Conservation (phyloP, 64 coral and sea anemone species). For the Actinia tenebrosa region DNA sequence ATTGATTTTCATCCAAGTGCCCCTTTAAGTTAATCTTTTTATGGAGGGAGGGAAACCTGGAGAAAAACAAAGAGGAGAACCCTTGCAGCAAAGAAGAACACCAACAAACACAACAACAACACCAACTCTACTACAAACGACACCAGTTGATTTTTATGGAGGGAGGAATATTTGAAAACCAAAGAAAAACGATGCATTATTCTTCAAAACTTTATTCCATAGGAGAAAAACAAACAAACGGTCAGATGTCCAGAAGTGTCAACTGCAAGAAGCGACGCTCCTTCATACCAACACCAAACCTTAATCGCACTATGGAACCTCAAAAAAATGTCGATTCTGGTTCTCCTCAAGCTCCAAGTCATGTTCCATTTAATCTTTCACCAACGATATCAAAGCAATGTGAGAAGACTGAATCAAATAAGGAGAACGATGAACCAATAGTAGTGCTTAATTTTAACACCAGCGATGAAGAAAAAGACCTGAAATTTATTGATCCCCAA, state of each 20-base stretch:
- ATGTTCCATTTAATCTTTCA: background rate
- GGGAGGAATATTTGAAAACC: too few species aligned
- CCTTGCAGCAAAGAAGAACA: too few species aligned
- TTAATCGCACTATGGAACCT: conserved; percentile 14
- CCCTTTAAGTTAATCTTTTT: too few species aligned
- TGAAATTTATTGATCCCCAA: background rate
- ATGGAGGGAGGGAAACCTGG: too few species aligned
- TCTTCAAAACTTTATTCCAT: background rate
- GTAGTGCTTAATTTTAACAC: too few species aligned
- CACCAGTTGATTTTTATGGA: too few species aligned
- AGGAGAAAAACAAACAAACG: background rate
- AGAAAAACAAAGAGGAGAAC: too few species aligned
- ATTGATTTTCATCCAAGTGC: too few species aligned
- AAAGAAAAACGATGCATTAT: too few species aligned
- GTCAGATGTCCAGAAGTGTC: background rate
- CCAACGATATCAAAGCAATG: background rate
- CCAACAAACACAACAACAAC: too few species aligned
- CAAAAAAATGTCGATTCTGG: background rate
- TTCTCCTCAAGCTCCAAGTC: background rate
- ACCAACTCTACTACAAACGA: too few species aligned
- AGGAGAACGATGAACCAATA: background rate
- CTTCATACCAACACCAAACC: conserved; percentile 14
- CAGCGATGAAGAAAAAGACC: background rate
- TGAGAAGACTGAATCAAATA: background rate
- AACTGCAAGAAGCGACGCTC: conserved; percentile 18